Evolutionary conservation across 2,113 vertebrate genomes (phyloP), one percentile per base, ranked within the genome.

Genomic region (Hemiscyllium ocellatum): DNA sequence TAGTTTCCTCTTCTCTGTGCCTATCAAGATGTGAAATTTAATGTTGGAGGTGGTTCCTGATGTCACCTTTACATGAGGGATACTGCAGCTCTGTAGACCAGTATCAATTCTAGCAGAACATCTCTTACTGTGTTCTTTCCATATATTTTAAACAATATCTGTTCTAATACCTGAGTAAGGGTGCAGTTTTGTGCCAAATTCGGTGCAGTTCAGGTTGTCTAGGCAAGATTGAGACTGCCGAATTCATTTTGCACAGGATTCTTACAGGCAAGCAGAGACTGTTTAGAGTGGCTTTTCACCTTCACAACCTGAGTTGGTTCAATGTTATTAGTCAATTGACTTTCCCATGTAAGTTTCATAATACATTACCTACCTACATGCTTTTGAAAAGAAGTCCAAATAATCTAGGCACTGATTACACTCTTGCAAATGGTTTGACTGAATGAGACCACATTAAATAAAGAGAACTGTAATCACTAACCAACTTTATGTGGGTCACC

Each of bases 401-500:
- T 33, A 76, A 83, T n/a, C 78, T 83, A 19, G n/a, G 76, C 19
- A 83, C 3, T 26, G 50, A 52, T 61, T 26, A 33, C 56, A 19
- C n/a, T 42, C 56, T 17, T n/a, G 86, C 26, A 50, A 89, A 29
- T 65, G 33, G 56, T n/a, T 65, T 61, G 87, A 65, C 56, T 91
- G 87, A 91, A 91, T 91, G 56, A 37, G 56, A 91, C 12, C 52
- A 61, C 29, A 33, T 91, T 91, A n/a, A 37, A 65, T 33, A 65
- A n/a, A 90, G 12, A 33, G 61, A 15, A 91, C 29, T 91, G 56
- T 29, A 29, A 65, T 90, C 87, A 65, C 87, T 33, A 17, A 56
- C 29, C 52, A 76, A 65, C 52, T 91, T 52, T 91, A 91, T 65
- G 26, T 91, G 87, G 56, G 87, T 91, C 87, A 91, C 33, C 52